Evolutionary conservation across 2,797 vertebrate genomes (phyloP).

Genomic region (Acanthornis magna): DNA sequence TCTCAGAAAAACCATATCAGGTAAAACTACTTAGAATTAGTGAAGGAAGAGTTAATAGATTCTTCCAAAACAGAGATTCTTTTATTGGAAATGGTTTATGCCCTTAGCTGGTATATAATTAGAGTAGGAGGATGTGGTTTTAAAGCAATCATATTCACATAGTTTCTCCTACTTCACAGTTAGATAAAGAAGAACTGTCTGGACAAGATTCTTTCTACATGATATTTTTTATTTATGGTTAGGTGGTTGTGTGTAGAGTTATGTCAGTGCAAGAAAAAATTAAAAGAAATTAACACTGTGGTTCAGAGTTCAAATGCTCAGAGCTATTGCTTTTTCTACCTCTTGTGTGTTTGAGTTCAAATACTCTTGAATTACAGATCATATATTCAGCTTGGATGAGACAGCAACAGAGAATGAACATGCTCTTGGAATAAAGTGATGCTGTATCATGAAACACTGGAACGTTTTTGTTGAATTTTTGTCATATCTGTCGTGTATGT

Average conservation of each 20-base stretch:
- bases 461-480: background rate
- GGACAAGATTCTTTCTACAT: background rate
- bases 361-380: background rate
- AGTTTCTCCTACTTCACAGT: background rate
- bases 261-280: background rate
- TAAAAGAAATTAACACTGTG: background rate
- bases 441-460: background rate
- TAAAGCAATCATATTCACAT: background rate
- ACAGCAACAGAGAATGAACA: background rate
- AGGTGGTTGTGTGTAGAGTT: background rate
- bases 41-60: background rate
- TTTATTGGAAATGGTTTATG: background rate
- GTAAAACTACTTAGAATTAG: background rate
- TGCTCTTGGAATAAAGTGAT: background rate
- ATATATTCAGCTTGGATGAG: background rate
- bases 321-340: background rate
- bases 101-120: constrained; percentile 2
- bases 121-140: constrained; percentile 1
- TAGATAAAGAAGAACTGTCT: background rate
- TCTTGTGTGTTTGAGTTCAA: background rate
- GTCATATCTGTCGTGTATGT: background rate
- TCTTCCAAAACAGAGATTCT: background rate
- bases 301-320: background rate
- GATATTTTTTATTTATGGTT: background rate
- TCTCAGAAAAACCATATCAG: background rate